These are phyloP conservation scores for Oreochromis niloticus DNA, from an alignment of 2,113 vertebrate species.

Conservation along the genomic window DNA sequence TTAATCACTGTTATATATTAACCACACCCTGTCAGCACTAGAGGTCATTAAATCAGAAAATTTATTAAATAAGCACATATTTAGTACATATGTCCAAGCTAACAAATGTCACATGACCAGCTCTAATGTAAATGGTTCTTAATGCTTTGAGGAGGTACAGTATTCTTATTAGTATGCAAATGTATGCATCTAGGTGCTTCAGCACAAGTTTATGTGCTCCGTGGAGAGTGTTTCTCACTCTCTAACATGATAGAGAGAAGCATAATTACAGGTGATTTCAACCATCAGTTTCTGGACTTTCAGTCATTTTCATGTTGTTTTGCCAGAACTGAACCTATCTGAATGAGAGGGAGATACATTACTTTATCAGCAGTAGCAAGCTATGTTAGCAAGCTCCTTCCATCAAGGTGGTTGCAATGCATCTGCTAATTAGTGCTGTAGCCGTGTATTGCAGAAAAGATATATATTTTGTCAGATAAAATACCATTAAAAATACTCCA, in stretches of 20 bases:
- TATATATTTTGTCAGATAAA: neutral
- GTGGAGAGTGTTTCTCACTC: neutral
- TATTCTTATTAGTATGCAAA: constrained; percentile 31
- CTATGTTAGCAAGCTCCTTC: neutral
- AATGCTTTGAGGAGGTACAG: neutral
- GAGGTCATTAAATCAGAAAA: constrained; percentile 20
- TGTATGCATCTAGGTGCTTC: constrained; percentile 30
- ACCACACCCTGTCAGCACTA: neutral
- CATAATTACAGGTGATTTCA: neutral
- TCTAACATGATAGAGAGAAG: neutral
- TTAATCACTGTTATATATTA: neutral
- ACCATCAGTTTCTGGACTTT: too few species aligned
- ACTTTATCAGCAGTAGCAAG: neutral
- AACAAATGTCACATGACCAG: neutral
- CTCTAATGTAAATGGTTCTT: neutral
- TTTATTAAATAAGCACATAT: neutral
- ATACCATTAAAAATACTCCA: neutral
- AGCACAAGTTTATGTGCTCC: neutral
- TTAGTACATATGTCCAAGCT: neutral
- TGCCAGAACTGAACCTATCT: neutral
- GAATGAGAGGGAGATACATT: neutral
- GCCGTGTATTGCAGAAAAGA: neutral
- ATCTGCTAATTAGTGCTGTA: neutral
- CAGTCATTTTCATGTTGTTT: neutral
- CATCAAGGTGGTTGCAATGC: neutral